These are phyloP conservation scores for Limnodromus scolopaceus DNA, from an alignment of 2,797 vertebrate species.

Conservation along the genomic window DNA sequence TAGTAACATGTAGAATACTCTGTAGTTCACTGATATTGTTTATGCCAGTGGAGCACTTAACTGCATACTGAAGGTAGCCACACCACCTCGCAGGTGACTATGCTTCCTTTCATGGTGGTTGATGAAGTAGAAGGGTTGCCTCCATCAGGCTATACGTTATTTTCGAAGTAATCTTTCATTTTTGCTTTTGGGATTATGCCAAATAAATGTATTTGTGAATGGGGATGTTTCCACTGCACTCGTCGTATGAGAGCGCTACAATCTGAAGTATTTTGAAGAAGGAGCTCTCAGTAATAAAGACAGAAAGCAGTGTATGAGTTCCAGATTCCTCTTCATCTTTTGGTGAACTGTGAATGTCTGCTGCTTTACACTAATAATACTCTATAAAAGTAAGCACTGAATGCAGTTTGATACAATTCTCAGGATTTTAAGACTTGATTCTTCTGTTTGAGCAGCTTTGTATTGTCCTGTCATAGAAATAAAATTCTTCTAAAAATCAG, in stretches of 20 bases:
- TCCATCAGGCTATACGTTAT: background rate
- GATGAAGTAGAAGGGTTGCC: background rate
- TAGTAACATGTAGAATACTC: background rate
- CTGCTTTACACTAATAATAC: conserved; percentile 2
- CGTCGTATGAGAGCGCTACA: background rate
- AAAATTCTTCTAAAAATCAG: conserved; percentile 49
- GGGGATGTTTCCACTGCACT: background rate
- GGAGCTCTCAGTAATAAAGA: background rate
- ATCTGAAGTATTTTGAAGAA: background rate
- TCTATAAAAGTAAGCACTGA: conserved; percentile 26
- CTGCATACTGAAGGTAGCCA: background rate
- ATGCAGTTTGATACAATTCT: conserved; percentile 11
- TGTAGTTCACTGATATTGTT: background rate
- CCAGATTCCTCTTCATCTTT: background rate
- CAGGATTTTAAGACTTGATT: conserved; percentile 57
- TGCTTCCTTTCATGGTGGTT: background rate
- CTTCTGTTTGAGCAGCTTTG: conserved; percentile 38
- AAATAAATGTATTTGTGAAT: background rate
- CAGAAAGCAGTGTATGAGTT: background rate
- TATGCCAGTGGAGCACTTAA: background rate
- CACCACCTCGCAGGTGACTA: background rate
- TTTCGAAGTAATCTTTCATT: background rate
- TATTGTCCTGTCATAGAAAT: conserved; percentile 68
- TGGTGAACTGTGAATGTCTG: conserved; percentile 1
- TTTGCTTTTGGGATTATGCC: background rate